Evolutionary conservation across 1,140 invertebrate species (phyloP).

Genomic region (Drosophila repletoides): DNA sequence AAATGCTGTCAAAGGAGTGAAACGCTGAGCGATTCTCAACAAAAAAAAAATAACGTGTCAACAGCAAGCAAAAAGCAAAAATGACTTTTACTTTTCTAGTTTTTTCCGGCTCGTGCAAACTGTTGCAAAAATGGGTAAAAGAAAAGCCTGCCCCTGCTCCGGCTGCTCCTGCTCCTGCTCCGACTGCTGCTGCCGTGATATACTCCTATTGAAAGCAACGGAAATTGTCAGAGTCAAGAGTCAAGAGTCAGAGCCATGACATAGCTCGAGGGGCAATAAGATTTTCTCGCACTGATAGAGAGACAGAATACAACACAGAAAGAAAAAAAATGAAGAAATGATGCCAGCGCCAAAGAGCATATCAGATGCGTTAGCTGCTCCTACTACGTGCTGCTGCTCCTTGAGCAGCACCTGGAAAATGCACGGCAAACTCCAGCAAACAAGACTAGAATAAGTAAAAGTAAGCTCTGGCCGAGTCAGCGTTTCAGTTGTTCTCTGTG

Average conservation of each 20-base stretch:
- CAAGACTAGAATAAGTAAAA: background rate
- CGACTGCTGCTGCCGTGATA: constrained; percentile 12
- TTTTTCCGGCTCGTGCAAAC: constrained; percentile 7
- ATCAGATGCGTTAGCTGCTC: constrained; percentile 44
- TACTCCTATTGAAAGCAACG: constrained; percentile 1
- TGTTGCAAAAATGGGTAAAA: constrained; percentile 5
- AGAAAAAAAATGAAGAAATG: background rate
- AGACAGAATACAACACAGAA: background rate
- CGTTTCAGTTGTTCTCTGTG: background rate
- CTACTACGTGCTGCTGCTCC: constrained; percentile 16
- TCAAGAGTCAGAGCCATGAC: constrained; percentile 22
- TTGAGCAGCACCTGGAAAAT: background rate
- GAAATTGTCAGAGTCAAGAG: background rate
- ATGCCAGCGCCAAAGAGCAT: constrained; percentile 47
- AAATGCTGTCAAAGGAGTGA: constrained; percentile 58
- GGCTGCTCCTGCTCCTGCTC: too few relatives aligned
- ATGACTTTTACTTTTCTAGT: constrained; percentile 71
- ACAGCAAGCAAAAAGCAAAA: constrained; percentile 21
- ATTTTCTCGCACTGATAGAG: constrained; percentile 29
- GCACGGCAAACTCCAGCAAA: background rate
- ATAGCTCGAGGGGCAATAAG: constrained; percentile 20
- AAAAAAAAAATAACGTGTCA: constrained; percentile 56
- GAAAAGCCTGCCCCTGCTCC: constrained; percentile 19
- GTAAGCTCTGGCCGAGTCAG: background rate
- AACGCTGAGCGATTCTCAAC: too few relatives aligned